phyloP scores from a whole-genome alignment of 1,140 invertebrate genomes.

The Drosophila bocki region DNA sequence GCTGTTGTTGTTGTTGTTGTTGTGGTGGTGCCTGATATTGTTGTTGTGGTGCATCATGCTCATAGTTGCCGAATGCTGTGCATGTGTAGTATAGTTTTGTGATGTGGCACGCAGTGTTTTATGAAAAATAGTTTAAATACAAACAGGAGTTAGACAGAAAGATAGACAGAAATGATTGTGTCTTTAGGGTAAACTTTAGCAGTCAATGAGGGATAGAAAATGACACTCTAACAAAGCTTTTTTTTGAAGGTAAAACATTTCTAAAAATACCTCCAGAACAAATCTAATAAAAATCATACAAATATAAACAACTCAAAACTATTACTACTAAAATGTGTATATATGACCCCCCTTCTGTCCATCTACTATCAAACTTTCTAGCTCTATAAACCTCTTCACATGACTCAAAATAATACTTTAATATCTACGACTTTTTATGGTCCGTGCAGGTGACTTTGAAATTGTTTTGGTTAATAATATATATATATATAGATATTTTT shows the following conservation, averaged over 20 bases:
- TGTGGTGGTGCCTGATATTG: constrained; percentile 70
- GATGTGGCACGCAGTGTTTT: constrained; percentile 20
- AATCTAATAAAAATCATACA: constrained; percentile 6
- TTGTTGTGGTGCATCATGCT: constrained; percentile 67
- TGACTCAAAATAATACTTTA: constrained; percentile 43
- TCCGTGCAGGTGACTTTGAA: constrained; percentile 50
- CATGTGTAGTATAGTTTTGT: constrained; percentile 24
- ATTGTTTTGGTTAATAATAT: constrained; percentile 38
- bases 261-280: constrained; percentile 7
- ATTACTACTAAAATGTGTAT: constrained; percentile 1
- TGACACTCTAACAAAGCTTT: constrained; percentile 8
- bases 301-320: constrained; percentile 5
- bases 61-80: constrained; percentile 70
- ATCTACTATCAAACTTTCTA: constrained; percentile 3
- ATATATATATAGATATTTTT: constrained; percentile 27
- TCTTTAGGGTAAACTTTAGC: constrained; percentile 15
- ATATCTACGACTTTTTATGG: constrained; percentile 24
- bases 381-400: constrained; percentile 1
- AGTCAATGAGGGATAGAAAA: constrained; percentile 37
- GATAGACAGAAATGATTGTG: constrained; percentile 26
- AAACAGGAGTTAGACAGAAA: constrained; percentile 71
- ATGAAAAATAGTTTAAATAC: constrained; percentile 71
- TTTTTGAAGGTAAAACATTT: background rate
- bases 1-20: constrained; percentile 62
- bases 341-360: background rate